Evolutionary conservation across 2,113 vertebrate species (phyloP), one percentile per base, ranked within the genome.

Genomic region (Aythya baeri): DNA sequence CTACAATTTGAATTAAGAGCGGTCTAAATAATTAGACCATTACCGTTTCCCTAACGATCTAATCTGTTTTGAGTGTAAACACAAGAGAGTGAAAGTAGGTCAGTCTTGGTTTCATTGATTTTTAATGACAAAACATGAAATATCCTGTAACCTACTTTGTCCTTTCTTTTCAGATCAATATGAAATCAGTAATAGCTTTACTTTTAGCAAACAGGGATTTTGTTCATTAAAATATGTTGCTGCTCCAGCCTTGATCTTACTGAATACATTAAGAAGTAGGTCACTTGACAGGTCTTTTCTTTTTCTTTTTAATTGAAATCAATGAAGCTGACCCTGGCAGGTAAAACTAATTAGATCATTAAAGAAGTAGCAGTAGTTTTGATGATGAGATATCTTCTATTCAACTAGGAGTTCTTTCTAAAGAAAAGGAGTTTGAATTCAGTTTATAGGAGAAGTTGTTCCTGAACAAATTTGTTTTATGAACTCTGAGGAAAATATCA

Each of bases 271-370:
- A 94, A 89, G 31, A 96, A 93, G 62, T 92, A 92, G 94, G 93
- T 83, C 88, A 84, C 38, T 91, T 81, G 83, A 76, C 66, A 76
- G 70, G 73, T 78, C 54, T 90, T 93, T 72, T 49, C 62, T 46
- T 93, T 88, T 90, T 84, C 66, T 81, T 82, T 95, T 93, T 93
- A 86, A 88, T 70, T 94, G 49, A 93, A 96, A 96, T 92, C 80
- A 82, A 84, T 96, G 57, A 95, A 88, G 80, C 83, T 88, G 76
- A 82, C 73, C 88, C 59, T 73, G 49, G 34, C 58, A 92, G 86
- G 90, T 93, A 94, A 93, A 93, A 91, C 38, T 91, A 95, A 97
- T 93, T 92, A 78, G 73, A 93, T 81, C 52, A 88, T 93, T 96
- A 92, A 88, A 93, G 76, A 93, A 91, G 49, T 67, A 88, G 77